Base-by-base conservation (phyloP, 2,888 invertebrate genomes). In the Tiliacea citrago region DNA sequence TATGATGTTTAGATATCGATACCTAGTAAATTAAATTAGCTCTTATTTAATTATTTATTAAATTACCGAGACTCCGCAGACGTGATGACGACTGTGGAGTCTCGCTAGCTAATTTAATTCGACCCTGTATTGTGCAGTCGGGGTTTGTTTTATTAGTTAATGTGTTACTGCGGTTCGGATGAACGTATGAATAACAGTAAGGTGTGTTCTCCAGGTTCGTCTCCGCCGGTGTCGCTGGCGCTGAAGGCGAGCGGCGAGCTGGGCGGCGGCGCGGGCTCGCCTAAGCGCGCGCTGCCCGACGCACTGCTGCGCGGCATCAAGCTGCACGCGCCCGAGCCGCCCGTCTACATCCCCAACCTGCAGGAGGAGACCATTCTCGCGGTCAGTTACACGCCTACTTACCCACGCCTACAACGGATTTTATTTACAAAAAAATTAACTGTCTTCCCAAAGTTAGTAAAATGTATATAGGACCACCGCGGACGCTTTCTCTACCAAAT, bases 291-390 rank as follows among this genome's bases (percentile, higher is more conserved):
- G 85, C 91, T 96, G 87, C 95, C 95, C 78, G 96, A 96, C 91
- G 94, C 94, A 51, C 92, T 96, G 87, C 93, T 96, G 87, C 95
- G 96, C 82, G 97, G 97, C 85, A 93, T 97, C 84, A 93, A 97
- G 87, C 89, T 94, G 91, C 96, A 97, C 90, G 90, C 90, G 88
- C 90, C 89, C 86, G 95, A 95, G 73, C 95, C 95, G 90, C 96
- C 96, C 86, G 98, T 98, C 95, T 98, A 98, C 91, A 98, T 99
- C 29, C 99, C 99, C 21, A 99, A 99, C 93, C 96, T 99, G 89
- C 98, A 99, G 72, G 99, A 99, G 95, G 99, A 99, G 96, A 99
- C 99, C 24, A 97, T 99, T 66, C 97, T 99, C 90, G 99, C 99
- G 92, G 98, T 98, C 89, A 93, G 95, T 47, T n/a, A 60, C 35